Percentiles rank a stretch among this genome's conserved stretches.
Conservation (phyloP, 2,113 vertebrate genomes). For the Cichladusa arquata region DNA sequence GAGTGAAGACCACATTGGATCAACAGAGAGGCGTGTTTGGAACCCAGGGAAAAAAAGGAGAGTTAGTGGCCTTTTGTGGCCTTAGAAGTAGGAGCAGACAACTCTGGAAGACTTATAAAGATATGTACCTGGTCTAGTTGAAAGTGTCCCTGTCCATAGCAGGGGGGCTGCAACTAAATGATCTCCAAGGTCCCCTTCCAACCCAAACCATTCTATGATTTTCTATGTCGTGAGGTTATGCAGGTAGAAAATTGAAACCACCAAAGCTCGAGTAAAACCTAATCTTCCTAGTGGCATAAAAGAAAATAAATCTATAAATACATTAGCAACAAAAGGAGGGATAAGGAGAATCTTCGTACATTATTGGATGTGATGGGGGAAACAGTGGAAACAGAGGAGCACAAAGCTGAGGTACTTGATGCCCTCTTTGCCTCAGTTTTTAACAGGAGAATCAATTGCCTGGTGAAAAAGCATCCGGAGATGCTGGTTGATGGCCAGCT, state of each 20-base stretch:
- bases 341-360: background rate
- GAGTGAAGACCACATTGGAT: background rate
- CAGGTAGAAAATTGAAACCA: background rate
- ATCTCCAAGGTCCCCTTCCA: background rate
- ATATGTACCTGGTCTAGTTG: background rate
- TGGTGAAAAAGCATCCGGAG: background rate
- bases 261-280: background rate
- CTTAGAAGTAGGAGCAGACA: background rate
- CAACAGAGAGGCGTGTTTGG: background rate
- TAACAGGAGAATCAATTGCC: background rate
- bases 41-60: background rate
- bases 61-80: background rate
- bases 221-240: accelerated
- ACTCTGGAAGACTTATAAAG: background rate
- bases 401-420: background rate
- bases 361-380: accelerated
- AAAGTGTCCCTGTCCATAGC: background rate
- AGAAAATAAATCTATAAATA: background rate
- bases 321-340: background rate
- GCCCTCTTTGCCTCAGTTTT: background rate
- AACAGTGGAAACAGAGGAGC: background rate
- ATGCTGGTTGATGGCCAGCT: accelerated
- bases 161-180: background rate
- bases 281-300: background rate
- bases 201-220: background rate